Percentiles rank a stretch among this genome's conserved stretches.
Evolutionary conservation across 2,888 invertebrate genomes (phyloP).

Genomic region (Limenitis camilla): DNA sequence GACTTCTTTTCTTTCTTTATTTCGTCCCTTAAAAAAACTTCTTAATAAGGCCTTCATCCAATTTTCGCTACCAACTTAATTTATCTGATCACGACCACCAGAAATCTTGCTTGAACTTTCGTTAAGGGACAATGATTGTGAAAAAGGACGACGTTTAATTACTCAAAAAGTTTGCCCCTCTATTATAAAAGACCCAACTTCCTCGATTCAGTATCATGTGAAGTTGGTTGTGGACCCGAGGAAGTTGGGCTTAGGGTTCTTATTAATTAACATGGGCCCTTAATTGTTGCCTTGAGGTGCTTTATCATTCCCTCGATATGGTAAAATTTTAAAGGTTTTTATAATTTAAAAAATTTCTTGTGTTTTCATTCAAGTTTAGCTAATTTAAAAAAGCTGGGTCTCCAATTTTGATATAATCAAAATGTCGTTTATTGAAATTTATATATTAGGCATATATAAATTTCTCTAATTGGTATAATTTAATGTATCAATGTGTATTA

Average conservation of each 20-base stretch:
- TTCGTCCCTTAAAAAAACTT: not conserved
- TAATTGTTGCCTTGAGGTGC: conserved; percentile 43
- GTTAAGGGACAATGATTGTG: conserved; percentile 28
- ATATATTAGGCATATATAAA: too few relatives aligned
- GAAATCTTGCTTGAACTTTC: conserved; percentile 12
- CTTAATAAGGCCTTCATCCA: conserved; percentile 3
- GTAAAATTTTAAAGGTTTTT: conserved; percentile 1
- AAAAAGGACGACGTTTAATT: conserved; percentile 37
- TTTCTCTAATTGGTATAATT: too few relatives aligned
- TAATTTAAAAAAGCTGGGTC: too few relatives aligned
- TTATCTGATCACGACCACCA: conserved; percentile 11
- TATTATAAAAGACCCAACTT: conserved; percentile 34
- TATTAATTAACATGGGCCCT: conserved; percentile 58
- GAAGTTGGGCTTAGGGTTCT: conserved; percentile 29
- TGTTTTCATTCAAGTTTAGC: conserved; percentile 2
- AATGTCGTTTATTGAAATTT: too few relatives aligned
- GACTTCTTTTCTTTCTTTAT: not conserved
- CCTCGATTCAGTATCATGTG: conserved; percentile 14
- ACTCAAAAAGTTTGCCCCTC: conserved; percentile 45
- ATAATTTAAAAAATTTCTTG: not conserved
- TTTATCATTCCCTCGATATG: conserved; percentile 19
- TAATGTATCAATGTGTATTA: too few relatives aligned
- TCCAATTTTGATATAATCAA: too few relatives aligned
- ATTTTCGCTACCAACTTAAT: conserved; percentile 9
- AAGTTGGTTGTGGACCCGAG: conserved; percentile 22